Evolutionary conservation across 2,113 vertebrate species (phyloP).

Genomic region (Aspiorhynchus laticeps): DNA sequence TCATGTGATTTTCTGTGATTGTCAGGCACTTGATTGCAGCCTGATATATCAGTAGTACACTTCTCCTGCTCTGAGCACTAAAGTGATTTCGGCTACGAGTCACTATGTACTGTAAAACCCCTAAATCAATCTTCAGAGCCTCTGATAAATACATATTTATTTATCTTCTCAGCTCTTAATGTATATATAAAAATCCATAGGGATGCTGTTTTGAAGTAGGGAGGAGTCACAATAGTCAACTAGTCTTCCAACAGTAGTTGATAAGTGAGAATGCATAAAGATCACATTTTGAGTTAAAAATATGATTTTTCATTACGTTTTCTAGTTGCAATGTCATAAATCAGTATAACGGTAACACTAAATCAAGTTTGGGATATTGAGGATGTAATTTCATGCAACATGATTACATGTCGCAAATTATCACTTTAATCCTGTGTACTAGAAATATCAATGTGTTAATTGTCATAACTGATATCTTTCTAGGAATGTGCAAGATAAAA

Average conservation of each 20-base stretch:
- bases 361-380: not conserved
- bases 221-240: not conserved
- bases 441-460: no score
- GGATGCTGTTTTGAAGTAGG: not conserved
- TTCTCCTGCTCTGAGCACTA: not conserved
- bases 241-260: not conserved
- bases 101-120: not conserved
- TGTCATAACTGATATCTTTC: no score
- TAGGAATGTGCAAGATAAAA: no score
- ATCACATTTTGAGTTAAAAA: not conserved
- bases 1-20: not conserved
- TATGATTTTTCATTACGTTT: not conserved
- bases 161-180: not conserved
- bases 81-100: not conserved
- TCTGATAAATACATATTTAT: not conserved
- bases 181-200: not conserved
- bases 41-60: not conserved
- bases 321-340: not conserved
- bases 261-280: not conserved
- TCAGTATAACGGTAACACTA: not conserved
- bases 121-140: not conserved
- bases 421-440: no score
- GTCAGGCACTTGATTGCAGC: not conserved
- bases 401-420: not conserved
- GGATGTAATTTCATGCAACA: not conserved